Evolutionary conservation across 1,140 invertebrate species (phyloP).

Genomic region (Leptinotarsa defecta): DNA sequence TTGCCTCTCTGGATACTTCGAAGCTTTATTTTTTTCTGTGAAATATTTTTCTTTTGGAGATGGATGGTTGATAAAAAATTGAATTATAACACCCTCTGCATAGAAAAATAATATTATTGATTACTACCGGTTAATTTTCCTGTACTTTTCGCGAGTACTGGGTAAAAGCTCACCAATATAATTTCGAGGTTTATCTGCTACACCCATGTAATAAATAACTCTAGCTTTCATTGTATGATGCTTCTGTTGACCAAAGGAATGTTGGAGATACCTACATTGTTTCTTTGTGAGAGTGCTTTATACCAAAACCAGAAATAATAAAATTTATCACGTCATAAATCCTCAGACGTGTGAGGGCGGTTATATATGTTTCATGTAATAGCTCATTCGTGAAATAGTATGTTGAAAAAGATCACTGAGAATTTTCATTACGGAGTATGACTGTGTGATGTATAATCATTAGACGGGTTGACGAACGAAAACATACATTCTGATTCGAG

Average conservation of each 20-base stretch:
- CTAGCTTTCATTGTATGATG: constrained; percentile 3
- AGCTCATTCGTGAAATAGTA: constrained; percentile 12
- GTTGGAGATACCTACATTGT: constrained; percentile 10
- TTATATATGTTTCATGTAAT: constrained; percentile 23
- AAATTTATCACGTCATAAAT: constrained; percentile 21
- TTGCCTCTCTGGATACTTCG: no score
- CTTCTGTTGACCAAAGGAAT: constrained; percentile 12
- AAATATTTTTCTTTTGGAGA: no score
- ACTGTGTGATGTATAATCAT: background rate
- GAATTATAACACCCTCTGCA: no score
- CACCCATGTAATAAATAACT: constrained; percentile 19
- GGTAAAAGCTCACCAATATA: background rate
- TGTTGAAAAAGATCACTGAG: constrained; percentile 1
- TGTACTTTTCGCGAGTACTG: background rate
- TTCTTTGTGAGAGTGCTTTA: constrained; percentile 12
- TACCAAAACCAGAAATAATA: constrained; percentile 24
- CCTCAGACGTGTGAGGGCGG: constrained; percentile 8
- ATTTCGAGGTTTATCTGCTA: constrained; percentile 16
- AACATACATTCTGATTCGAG: no score
- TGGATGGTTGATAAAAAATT: no score
- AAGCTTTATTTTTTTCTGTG: no score
- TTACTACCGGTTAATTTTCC: background rate
- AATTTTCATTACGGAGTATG: background rate
- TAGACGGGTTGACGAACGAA: no score
- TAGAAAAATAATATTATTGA: no score